Conservation (phyloP, 2,888 invertebrate species). For the Nomada lathburiana region DNA sequence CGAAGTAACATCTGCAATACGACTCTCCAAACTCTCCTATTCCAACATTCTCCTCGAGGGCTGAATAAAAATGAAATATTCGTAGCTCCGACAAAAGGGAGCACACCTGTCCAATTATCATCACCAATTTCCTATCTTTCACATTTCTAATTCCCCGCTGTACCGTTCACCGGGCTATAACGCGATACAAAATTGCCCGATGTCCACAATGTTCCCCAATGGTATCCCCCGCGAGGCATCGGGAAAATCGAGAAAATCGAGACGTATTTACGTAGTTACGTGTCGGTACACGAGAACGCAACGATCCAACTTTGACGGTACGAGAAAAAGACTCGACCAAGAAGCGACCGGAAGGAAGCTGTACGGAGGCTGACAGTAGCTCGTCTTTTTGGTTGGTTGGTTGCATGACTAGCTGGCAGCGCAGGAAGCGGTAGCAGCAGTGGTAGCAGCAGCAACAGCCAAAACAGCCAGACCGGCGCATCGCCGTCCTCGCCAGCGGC, state of each 20-base stretch:
- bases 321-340: constrained; percentile 25
- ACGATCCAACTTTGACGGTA: constrained; percentile 9
- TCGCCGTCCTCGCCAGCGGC: constrained; percentile 70
- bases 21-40: not conserved
- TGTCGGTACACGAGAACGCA: constrained; percentile 29
- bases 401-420: constrained; percentile 82
- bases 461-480: constrained; percentile 82
- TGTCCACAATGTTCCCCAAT: no score
- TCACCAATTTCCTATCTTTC: no score
- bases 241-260: no score
- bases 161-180: no score
- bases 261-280: no score
- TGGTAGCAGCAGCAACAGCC: constrained; percentile 82
- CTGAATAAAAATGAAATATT: no score
- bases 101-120: no score
- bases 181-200: no score
- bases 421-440: constrained; percentile 77
- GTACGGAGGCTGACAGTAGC: constrained; percentile 73
- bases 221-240: no score
- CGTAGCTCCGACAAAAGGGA: no score
- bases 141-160: no score
- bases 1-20: not conserved
- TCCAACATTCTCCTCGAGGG: not conserved
- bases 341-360: constrained; percentile 47
- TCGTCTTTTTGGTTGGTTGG: constrained; percentile 80